Base-by-base conservation (phyloP, 2,888 invertebrate genomes). In the Tenodera sinensis region DNA sequence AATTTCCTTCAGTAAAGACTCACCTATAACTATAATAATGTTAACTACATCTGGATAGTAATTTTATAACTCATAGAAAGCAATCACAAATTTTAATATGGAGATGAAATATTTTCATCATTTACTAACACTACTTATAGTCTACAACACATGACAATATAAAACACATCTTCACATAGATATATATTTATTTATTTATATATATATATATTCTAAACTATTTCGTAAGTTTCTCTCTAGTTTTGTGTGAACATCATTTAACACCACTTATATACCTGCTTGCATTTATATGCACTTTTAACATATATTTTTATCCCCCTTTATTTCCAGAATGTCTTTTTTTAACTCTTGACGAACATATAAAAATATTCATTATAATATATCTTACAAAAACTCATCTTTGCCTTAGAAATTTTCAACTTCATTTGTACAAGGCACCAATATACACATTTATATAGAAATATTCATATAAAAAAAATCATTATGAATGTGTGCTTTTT, bases 371-470 rank as follows among this genome's bases (percentile, higher is more conserved):
- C 95, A 94, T 95, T 93, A 93, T 93, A 93, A 93, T 94, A 95
- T 95, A 94, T 95, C 94, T 95, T 95, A 95, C 95, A 96, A 96
- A 91, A 96, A 95, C 94, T 95, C 95, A 95, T 94, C 90, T 90
- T 94, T 93, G 93, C 94, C 95, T 95, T 95, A 95, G 95, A 94
- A 94, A 91, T 91, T 90, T 95, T 95, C 92, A 92, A 92, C 92
- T 91, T 91, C 91, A 91, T 91, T 92, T 92, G 93, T 93, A 92
- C 93, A 94, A 94, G 94, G 94, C 94, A 94, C 94, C 93, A 93
- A 93, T 93, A 93, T 93, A 93, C 90, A 90, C 90, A 89, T 90
- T 85, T 89, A 89, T 89, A 90, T 88, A 90, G 89, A 90, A 89
- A 89, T 89, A 90, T 90, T 84, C 85, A 84, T 90, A 88, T 90